phyloP scores from a whole-genome alignment of 2,888 invertebrate species.

The Euclidia mi region DNA sequence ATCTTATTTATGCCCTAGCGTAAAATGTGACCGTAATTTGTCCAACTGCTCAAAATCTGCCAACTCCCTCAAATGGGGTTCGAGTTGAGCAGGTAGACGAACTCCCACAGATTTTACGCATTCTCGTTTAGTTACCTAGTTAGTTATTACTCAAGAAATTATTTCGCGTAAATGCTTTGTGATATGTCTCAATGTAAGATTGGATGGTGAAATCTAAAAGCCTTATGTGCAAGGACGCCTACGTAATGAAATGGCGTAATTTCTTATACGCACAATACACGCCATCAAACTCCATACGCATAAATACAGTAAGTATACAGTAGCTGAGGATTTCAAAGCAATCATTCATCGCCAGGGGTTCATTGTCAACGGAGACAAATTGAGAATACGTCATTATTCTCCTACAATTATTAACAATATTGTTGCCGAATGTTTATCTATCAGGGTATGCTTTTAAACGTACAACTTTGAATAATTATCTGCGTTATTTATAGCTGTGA shows the following conservation, averaged over 20 bases:
- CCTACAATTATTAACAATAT: conserved; percentile 14
- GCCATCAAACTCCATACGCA: conserved; percentile 2
- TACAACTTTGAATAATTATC: conserved; percentile 1
- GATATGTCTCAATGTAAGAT: neutral
- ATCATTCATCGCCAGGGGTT: conserved; percentile 39
- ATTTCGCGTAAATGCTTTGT: no score
- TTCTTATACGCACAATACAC: neutral
- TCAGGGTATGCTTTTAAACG: neutral
- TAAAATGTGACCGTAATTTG: no score
- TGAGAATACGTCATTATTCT: conserved; percentile 41
- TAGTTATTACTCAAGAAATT: no score
- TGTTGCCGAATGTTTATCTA: conserved; percentile 24
- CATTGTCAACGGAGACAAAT: conserved; percentile 47
- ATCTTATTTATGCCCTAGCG: no score
- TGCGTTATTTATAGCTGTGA: no score
- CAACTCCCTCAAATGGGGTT: no score
- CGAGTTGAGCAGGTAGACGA: no score
- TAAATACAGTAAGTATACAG: conserved; percentile 14
- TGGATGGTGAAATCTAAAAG: neutral
- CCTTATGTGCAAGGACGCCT: neutral
- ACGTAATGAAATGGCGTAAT: neutral
- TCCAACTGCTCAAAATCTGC: no score
- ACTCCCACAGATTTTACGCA: no score
- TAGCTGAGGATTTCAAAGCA: conserved; percentile 29
- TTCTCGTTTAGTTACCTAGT: no score